These are phyloP conservation scores for Sinocyclocheilus anophthalmus DNA, from an alignment of 2,113 vertebrate genomes.

Conservation along the genomic window DNA sequence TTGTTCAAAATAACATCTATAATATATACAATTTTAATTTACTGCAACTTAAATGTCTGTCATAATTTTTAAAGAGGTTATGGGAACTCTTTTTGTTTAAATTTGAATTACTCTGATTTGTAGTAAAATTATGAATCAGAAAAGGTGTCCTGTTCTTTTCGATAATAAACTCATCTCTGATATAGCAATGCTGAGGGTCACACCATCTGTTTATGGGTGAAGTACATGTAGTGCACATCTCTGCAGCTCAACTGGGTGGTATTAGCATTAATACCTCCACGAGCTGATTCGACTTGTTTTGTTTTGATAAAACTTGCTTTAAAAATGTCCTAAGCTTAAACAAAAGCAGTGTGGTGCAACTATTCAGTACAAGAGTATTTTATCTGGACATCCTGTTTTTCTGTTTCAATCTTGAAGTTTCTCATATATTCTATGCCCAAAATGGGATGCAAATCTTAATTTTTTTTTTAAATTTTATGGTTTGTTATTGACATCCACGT, in stretches of 20 bases:
- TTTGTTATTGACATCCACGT: not conserved
- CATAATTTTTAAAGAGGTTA: too few species aligned
- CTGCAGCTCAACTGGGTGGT: not conserved
- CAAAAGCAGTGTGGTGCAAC: not conserved
- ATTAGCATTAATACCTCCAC: not conserved
- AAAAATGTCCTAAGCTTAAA: not conserved
- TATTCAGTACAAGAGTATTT: not conserved
- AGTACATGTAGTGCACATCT: not conserved
- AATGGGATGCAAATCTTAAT: not conserved
- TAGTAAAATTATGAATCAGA: not conserved
- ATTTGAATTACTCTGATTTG: too few species aligned
- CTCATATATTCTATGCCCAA: not conserved
- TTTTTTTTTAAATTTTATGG: not conserved
- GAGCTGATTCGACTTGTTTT: not conserved
- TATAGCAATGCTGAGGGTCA: not conserved
- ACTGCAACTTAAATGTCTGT: too few species aligned
- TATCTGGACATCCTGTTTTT: not conserved
- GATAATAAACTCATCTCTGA: not conserved
- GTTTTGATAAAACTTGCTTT: slow-evolving; percentile 12
- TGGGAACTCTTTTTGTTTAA: too few species aligned
- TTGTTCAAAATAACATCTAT: not conserved
- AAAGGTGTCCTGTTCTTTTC: not conserved
- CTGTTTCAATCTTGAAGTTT: not conserved
- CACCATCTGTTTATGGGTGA: not conserved
- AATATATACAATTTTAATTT: too few species aligned